These are phyloP conservation scores for Phenganax marumi DNA, from an alignment of 92 coral and sea anemone genomes.

Conservation along the genomic window DNA sequence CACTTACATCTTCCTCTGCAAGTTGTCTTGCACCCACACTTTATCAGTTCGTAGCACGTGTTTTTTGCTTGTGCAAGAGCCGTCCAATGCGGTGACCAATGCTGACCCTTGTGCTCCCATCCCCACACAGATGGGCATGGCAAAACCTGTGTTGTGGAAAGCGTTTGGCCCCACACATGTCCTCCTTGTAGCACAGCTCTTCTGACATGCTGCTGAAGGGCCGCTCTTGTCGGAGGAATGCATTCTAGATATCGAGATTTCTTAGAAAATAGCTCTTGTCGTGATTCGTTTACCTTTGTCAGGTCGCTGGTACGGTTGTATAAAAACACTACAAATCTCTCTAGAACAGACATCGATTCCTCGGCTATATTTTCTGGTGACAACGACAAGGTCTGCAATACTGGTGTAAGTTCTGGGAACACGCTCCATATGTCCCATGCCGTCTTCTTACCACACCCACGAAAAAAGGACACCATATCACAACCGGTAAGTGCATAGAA, in stretches of 20 bases:
- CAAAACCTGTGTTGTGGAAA: neutral
- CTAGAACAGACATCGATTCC: constrained; percentile 24
- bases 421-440: constrained; percentile 66
- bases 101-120: constrained; percentile 19
- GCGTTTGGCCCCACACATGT: constrained; percentile 14
- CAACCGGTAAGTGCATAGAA: constrained; percentile 69
- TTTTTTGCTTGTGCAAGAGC: constrained; percentile 23
- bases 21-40: constrained; percentile 17
- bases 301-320: constrained; percentile 3
- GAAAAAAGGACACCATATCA: constrained; percentile 63
- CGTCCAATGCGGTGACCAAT: constrained; percentile 37
- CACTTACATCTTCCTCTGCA: constrained; percentile 31
- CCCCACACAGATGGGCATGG: constrained; percentile 27
- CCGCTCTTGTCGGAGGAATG: constrained; percentile 8
- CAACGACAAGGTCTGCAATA: constrained; percentile 43
- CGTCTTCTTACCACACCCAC: constrained; percentile 60
- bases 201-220: neutral
- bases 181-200: constrained; percentile 5
- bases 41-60: constrained; percentile 38
- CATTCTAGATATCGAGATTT: neutral
- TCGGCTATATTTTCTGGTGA: constrained; percentile 44
- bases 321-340: neutral
- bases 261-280: neutral
- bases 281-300: neutral
- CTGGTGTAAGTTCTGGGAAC: constrained; percentile 65